These are phyloP conservation scores for Tringa solitaria DNA, from an alignment of 2,113 vertebrate species.

Conservation along the genomic window DNA sequence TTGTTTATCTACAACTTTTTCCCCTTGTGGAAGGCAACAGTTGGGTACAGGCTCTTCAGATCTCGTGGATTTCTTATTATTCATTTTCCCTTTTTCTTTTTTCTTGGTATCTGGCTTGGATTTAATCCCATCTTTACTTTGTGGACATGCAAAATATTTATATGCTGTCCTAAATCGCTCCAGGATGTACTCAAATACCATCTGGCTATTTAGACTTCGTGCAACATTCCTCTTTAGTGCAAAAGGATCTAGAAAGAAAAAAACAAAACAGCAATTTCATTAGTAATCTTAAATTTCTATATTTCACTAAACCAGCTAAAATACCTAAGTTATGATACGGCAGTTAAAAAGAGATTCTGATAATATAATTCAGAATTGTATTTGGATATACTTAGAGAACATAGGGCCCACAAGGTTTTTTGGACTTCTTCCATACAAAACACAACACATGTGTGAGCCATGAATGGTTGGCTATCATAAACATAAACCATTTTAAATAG, in stretches of 20 bases:
- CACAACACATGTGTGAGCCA: not conserved
- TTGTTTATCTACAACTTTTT: constrained; percentile 59
- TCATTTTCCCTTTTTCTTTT: constrained; percentile 77
- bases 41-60: constrained; percentile 65
- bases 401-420: not conserved
- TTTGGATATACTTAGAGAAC: not conserved
- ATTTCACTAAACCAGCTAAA: constrained; percentile 27
- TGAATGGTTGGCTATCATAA: not conserved
- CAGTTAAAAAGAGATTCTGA: not conserved
- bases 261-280: constrained; percentile 22
- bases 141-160: constrained; percentile 95
- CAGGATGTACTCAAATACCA: constrained; percentile 98
- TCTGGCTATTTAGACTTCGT: constrained; percentile 96
- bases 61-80: constrained; percentile 68
- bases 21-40: constrained; percentile 67
- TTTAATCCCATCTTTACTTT: constrained; percentile 79
- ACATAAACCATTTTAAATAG: not conserved
- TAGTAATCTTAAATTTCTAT: not conserved
- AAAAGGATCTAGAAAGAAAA: constrained; percentile 88
- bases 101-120: constrained; percentile 73
- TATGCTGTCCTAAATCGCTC: constrained; percentile 94
- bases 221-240: constrained; percentile 97
- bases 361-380: not conserved
- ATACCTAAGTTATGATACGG: not conserved
- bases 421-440: constrained; percentile 1